phyloP scores from a whole-genome alignment of 2,888 invertebrate species.

The Platycheirus rosarum region DNA sequence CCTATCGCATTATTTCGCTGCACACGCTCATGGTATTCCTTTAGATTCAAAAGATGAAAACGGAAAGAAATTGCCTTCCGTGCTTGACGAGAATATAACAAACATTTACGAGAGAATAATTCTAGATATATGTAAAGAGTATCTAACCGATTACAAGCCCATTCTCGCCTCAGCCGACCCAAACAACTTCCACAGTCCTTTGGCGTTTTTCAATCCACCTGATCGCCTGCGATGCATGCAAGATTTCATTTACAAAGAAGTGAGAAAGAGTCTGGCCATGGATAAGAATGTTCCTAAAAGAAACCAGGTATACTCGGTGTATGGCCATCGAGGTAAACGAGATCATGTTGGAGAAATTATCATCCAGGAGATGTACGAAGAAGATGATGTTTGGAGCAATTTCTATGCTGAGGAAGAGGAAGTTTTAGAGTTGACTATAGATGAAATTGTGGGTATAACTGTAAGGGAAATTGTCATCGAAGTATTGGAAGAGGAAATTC shows the following conservation, averaged over 20 bases:
- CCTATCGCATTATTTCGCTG: no score
- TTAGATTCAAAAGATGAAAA: slow-evolving; percentile 77
- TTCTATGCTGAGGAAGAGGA: slow-evolving; percentile 88
- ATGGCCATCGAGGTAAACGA: slow-evolving; percentile 86
- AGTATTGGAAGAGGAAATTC: slow-evolving; percentile 72
- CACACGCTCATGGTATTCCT: no score
- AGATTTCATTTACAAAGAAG: slow-evolving; percentile 83
- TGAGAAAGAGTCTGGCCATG: slow-evolving; percentile 84
- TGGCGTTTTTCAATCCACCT: slow-evolving; percentile 82
- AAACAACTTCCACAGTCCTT: slow-evolving; percentile 81
- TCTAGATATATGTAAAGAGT: slow-evolving; percentile 86
- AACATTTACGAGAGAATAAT: slow-evolving; percentile 85
- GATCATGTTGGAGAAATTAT: slow-evolving; percentile 89
- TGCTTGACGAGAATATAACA: slow-evolving; percentile 80
- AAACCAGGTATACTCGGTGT: slow-evolving; percentile 76
- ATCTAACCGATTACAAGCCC: slow-evolving; percentile 82
- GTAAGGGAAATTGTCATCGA: slow-evolving; percentile 81
- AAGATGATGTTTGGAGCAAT: slow-evolving; percentile 89
- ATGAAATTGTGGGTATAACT: slow-evolving; percentile 84
- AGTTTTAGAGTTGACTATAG: slow-evolving; percentile 86
- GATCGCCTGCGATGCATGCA: slow-evolving; percentile 83
- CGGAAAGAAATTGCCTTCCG: slow-evolving; percentile 77
- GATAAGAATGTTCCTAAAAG: slow-evolving; percentile 83
- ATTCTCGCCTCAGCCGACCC: slow-evolving; percentile 78
- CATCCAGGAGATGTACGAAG: slow-evolving; percentile 87